Evolutionary conservation across 2,888 invertebrate genomes (phyloP), one percentile per base, ranked within the genome.

Genomic region (Erynnis tages): DNA sequence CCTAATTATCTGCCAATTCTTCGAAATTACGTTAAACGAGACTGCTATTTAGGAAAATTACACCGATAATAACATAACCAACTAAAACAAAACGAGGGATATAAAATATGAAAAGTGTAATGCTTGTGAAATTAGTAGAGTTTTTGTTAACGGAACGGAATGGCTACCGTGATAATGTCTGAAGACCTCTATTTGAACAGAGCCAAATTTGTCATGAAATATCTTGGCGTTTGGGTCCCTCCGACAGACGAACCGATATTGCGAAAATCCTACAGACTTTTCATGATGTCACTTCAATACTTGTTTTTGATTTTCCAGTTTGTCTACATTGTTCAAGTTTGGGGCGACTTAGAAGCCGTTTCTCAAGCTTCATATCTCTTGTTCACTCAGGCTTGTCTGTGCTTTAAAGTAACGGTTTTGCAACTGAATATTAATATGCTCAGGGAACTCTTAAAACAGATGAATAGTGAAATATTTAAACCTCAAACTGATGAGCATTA

Each of bases 331-430:
- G 35, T 75, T 3, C 73, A 80, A 61, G 82, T 84, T 1, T 84
- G 82, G 82, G 86, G 87, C 0, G 82, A 87, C 29, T 62, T 86
- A 30, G 86, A 81, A 19, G 84, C 82, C 0, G 78, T 87, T 0
- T 84, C 79, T 0, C 79, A 87, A 50, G 81, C 86, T 0, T 83
- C 76, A 0, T 83, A 86, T 29, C 44, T 89, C 41, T 59, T 84
- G 2, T 86, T 88, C 56, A 87, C 88, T 0, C 84, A 88, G 54
- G 85, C 88, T 1, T 82, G 82, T 54, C 72, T 88, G 6, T 88
- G 88, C 58, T 77, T 84, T 13, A 88, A 88, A 73, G 63, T 88
- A 0, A 76, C 84, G 0, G 73, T 84, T 21, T 73, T 87, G 55
- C 78, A 79, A 27, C 49, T 75, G 0, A 86, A 86, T 46, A 70